These are phyloP conservation scores for Drosophila aldrichi DNA, from an alignment of 2,888 invertebrate genomes.

Conservation along the genomic window DNA sequence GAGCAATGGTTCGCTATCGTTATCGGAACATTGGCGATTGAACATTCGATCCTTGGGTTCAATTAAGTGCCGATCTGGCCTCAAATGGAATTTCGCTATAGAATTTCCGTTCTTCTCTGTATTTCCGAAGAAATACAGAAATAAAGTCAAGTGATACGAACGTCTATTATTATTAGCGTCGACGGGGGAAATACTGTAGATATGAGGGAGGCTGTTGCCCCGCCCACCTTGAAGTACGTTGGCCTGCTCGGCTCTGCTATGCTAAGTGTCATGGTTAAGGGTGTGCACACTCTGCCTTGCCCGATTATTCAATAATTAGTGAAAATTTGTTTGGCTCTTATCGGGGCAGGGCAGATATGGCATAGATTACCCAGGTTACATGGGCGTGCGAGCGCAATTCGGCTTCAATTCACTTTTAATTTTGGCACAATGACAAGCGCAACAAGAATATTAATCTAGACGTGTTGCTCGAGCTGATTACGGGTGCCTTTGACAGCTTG, in stretches of 20 bases:
- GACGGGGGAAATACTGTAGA: conserved; percentile 21
- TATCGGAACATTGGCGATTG: conserved; percentile 6
- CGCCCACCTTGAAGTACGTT: too few relatives aligned
- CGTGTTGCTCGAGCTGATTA: conserved; percentile 66
- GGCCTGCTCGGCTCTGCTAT: conserved; percentile 2
- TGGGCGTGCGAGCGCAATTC: conserved; percentile 29
- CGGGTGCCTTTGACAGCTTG: conserved; percentile 18
- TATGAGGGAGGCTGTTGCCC: conserved; percentile 6
- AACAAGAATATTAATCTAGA: conserved; percentile 75
- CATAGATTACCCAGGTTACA: conserved; percentile 61
- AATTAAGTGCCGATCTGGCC: conserved; percentile 9
- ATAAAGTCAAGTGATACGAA: conserved; percentile 13
- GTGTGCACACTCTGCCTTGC: neutral
- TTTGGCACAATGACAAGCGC: conserved; percentile 49
- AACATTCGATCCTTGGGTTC: conserved; percentile 7
- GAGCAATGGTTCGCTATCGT: neutral
- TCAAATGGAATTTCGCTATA: conserved; percentile 13
- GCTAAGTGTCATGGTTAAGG: conserved; percentile 22
- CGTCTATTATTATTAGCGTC: conserved; percentile 14
- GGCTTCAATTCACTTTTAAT: conserved; percentile 48
- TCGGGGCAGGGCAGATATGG: conserved; percentile 22
- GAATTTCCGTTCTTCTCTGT: conserved; percentile 35
- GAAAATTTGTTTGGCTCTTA: conserved; percentile 30
- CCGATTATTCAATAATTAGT: conserved; percentile 44
- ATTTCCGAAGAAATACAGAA: conserved; percentile 35